Evolutionary conservation across 2,113 vertebrate genomes (phyloP).

Genomic region (Lonchura striata): DNA sequence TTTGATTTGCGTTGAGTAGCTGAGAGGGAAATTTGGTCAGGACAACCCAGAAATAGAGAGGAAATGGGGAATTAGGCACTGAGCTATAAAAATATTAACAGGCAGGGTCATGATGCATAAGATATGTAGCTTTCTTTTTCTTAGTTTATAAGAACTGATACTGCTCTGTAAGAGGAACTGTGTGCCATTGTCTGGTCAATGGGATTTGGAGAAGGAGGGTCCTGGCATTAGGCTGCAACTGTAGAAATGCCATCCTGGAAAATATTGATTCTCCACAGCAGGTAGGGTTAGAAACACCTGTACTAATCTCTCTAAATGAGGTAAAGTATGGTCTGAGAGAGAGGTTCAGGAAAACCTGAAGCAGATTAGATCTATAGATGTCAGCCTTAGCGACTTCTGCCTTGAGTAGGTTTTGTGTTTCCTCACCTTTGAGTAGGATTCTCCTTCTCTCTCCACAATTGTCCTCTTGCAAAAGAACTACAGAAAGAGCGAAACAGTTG

Average conservation of each 20-base stretch:
- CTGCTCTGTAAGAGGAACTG: neutral
- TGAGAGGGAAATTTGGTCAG: neutral
- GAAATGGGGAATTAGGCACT: neutral
- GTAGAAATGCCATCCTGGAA: neutral
- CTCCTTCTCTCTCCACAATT: neutral
- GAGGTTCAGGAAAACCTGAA: neutral
- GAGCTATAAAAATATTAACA: neutral
- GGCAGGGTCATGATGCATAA: neutral
- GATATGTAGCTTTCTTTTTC: neutral
- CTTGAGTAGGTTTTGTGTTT: neutral
- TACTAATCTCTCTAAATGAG: neutral
- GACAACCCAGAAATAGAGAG: neutral
- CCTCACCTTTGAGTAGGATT: neutral
- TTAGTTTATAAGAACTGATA: neutral
- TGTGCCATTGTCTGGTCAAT: neutral
- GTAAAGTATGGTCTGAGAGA: neutral
- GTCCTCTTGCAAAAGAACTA: neutral
- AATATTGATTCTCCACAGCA: neutral
- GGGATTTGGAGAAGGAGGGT: neutral
- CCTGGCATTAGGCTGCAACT: accelerated
- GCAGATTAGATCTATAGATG: neutral
- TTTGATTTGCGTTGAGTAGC: neutral
- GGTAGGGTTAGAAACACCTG: neutral
- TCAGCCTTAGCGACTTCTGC: neutral
- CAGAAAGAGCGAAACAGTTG: neutral